Percentiles rank a stretch among this genome's conserved stretches.
Conservation (phyloP, 1,140 invertebrate species). For the Rhyacophila brunnea region DNA sequence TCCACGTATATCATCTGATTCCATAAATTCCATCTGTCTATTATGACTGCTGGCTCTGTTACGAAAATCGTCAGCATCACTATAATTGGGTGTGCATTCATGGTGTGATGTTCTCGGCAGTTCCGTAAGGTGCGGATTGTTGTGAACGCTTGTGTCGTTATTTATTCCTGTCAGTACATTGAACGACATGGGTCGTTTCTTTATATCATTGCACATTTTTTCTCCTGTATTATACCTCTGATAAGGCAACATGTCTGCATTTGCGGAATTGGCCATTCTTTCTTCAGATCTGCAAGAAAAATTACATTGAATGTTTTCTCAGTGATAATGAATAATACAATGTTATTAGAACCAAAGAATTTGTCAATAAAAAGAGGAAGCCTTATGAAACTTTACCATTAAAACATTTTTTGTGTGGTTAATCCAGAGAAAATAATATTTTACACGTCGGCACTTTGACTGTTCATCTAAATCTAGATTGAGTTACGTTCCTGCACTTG, state of each 20-base stretch:
- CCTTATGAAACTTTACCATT: too few species aligned
- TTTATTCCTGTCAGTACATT: slow-evolving; percentile 43
- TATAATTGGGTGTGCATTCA: background rate
- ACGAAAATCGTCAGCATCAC: background rate
- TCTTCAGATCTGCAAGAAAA: slow-evolving; percentile 25
- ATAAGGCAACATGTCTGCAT: slow-evolving; percentile 3
- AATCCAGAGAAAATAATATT: too few species aligned
- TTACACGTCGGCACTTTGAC: too few species aligned
- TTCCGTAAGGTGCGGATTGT: background rate
- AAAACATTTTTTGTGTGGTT: too few species aligned
- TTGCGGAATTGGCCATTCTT: slow-evolving; percentile 22
- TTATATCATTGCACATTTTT: slow-evolving; percentile 14
- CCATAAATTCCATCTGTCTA: background rate
- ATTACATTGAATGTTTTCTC: too few species aligned
- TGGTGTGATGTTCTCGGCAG: background rate
- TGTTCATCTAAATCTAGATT: too few species aligned
- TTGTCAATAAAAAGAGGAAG: too few species aligned
- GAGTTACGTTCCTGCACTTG: too few species aligned
- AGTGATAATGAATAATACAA: too few species aligned
- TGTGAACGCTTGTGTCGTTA: slow-evolving; percentile 30
- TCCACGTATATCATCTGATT: too few species aligned
- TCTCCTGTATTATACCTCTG: slow-evolving; percentile 21
- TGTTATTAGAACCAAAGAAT: too few species aligned
- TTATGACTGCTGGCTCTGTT: background rate
- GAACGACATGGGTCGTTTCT: slow-evolving; percentile 39